These are phyloP conservation scores for Oceanodroma leucorhoa DNA, from an alignment of 2,797 vertebrate genomes.

Conservation along the genomic window DNA sequence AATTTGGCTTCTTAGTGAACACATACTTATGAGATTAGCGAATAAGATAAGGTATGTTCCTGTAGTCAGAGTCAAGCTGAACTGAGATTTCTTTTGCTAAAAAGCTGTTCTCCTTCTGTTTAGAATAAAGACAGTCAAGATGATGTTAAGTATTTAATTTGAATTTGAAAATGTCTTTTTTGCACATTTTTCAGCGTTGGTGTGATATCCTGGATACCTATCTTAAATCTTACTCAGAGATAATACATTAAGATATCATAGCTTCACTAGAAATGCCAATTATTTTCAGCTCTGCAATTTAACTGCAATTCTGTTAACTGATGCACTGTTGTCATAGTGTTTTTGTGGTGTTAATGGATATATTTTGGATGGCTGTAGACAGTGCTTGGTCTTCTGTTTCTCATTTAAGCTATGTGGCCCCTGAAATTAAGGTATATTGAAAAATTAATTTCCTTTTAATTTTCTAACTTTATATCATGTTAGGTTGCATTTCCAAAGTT, in stretches of 20 bases:
- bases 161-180: conserved; percentile 32
- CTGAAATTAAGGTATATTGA: not conserved
- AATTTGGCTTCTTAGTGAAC: not conserved
- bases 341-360: not conserved
- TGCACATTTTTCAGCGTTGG: conserved; percentile 1
- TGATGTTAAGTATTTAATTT: conserved; percentile 15
- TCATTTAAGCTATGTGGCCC: not conserved
- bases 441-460: not conserved
- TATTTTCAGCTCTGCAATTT: conserved; percentile 35
- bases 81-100: not conserved
- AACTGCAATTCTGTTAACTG: not conserved
- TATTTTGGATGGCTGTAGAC: not conserved
- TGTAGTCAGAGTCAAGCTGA: not conserved
- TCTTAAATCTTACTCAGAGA: conserved; percentile 11
- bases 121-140: not conserved
- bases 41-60: not conserved
- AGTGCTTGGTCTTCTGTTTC: not conserved
- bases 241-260: not conserved
- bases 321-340: not conserved
- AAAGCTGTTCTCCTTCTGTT: not conserved
- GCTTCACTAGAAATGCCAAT: conserved; percentile 33
- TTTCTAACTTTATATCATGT: not conserved
- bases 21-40: not conserved
- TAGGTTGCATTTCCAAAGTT: not conserved
- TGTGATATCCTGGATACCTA: conserved; percentile 57